A percentile compares a stretch with the other conserved stretches of the same genome.
These are phyloP conservation scores for Syngnathoides biaculeatus DNA, from an alignment of 2,113 vertebrate species.

Conservation along the genomic window DNA sequence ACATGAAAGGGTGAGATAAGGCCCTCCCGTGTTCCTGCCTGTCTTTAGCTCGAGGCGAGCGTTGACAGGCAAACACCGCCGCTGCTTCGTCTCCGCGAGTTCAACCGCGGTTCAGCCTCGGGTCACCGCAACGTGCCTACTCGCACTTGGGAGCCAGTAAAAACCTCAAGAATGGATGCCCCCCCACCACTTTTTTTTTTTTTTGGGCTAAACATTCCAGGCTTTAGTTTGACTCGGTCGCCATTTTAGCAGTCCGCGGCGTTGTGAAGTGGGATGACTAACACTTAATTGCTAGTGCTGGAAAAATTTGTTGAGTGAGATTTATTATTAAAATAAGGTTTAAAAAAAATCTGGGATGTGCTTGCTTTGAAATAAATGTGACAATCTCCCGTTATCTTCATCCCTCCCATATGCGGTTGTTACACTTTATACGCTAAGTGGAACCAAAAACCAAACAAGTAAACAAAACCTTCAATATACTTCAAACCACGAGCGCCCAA, in stretches of 20 bases:
- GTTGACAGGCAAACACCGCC: slow-evolving; percentile 46
- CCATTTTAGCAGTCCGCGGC: slow-evolving; percentile 18
- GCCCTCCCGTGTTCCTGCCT: slow-evolving; percentile 33
- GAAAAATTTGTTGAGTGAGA: slow-evolving; percentile 1
- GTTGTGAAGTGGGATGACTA: slow-evolving; percentile 12
- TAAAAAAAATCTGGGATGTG: too few species aligned
- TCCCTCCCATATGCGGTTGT: too few species aligned
- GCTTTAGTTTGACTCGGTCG: slow-evolving; percentile 3
- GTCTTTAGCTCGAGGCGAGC: slow-evolving; percentile 30
- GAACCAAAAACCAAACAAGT: too few species aligned
- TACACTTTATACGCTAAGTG: too few species aligned
- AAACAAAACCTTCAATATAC: too few species aligned
- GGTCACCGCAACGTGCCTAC: slow-evolving; percentile 33
- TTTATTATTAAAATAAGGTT: too few species aligned
- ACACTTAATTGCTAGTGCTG: not conserved
- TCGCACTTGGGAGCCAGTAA: slow-evolving; percentile 1
- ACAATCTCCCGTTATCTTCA: too few species aligned
- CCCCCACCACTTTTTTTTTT: too few species aligned
- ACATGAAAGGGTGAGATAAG: slow-evolving; percentile 47
- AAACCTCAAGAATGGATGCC: slow-evolving; percentile 23
- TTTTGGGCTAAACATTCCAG: slow-evolving; percentile 1
- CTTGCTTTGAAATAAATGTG: too few species aligned
- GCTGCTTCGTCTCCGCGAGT: slow-evolving; percentile 33
- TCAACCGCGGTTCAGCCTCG: slow-evolving; percentile 44
- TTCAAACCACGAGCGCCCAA: too few species aligned